A percentile compares a stretch with the other conserved stretches of the same genome.
These are phyloP conservation scores for Semaprochilodus insignis DNA, from an alignment of 2,797 vertebrate species.

Conservation along the genomic window DNA sequence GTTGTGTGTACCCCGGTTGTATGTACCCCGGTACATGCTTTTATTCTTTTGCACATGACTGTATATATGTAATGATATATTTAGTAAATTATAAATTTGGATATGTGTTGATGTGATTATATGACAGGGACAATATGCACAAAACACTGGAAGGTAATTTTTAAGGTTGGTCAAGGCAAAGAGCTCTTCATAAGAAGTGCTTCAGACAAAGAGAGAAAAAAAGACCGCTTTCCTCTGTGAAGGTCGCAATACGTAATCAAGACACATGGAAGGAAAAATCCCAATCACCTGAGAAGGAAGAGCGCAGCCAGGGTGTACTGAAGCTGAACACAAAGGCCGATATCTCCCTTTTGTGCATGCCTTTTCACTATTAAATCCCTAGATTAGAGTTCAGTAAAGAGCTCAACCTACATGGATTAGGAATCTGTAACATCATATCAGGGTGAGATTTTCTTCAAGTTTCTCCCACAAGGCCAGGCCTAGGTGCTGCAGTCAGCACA, in stretches of 20 bases:
- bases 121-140: not conserved
- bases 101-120: too few species aligned
- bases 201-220: conserved; percentile 3
- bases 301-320: not conserved
- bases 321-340: conserved; percentile 29
- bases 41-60: too few species aligned
- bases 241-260: conserved; percentile 39
- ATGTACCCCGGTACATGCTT: too few species aligned
- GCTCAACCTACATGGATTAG: conserved; percentile 21
- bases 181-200: not conserved
- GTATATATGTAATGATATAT: too few species aligned
- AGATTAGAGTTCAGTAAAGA: conserved; percentile 12
- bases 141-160: not conserved
- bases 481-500: conserved; percentile 20
- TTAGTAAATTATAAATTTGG: too few species aligned
- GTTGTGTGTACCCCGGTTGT: too few species aligned
- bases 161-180: conserved; percentile 5
- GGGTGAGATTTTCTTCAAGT: conserved; percentile 11
- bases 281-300: not conserved
- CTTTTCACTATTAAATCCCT: conserved; percentile 24
- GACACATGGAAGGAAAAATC: conserved; percentile 29
- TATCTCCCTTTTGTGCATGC: conserved; percentile 16
- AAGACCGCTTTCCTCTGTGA: conserved; percentile 18
- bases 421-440: conserved; percentile 20
- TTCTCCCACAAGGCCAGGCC: not conserved